Percentiles rank a stretch among this genome's conserved stretches.
Conservation (phyloP, 2,888 invertebrate genomes). For the Chalcis sispes region DNA sequence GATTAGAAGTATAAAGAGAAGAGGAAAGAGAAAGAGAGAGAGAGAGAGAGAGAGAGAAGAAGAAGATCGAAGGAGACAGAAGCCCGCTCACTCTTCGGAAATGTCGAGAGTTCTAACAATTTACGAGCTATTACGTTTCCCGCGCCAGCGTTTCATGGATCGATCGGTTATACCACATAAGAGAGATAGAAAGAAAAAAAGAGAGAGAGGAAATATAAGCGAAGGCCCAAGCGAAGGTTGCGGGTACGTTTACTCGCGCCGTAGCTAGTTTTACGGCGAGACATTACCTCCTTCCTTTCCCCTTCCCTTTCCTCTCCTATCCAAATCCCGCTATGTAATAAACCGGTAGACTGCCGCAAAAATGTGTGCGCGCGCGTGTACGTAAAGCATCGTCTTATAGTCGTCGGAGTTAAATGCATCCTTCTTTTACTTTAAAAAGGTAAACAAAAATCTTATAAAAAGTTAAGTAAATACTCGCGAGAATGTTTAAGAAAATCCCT, state of each 20-base stretch:
- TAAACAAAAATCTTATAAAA: conserved; percentile 48
- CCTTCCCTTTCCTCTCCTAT: not conserved
- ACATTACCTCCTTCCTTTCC: conserved; percentile 38
- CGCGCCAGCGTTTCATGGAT: not conserved
- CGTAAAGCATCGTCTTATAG: not conserved
- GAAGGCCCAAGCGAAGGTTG: too few species aligned
- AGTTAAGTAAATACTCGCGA: conserved; percentile 13
- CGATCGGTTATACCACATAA: conserved; percentile 4
- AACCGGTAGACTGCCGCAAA: conserved; percentile 42
- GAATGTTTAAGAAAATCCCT: conserved; percentile 44
- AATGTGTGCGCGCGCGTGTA: conserved; percentile 6
- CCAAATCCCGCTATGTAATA: conserved; percentile 36
- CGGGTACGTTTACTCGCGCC: conserved; percentile 5
- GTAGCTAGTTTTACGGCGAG: conserved; percentile 46
- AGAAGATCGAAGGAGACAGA: not conserved
- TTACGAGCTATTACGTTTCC: conserved; percentile 51
- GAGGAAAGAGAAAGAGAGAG: not conserved
- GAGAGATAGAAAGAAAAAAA: too few species aligned
- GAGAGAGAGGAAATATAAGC: too few species aligned
- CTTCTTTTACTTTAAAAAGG: conserved; percentile 23
- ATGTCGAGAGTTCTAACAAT: conserved; percentile 53
- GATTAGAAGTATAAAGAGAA: not conserved
- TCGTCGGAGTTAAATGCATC: not conserved
- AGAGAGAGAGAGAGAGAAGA: not conserved
- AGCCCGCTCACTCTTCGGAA: conserved; percentile 35